Conservation (phyloP, 2,888 invertebrate species). For the Hydriomena furcata region DNA sequence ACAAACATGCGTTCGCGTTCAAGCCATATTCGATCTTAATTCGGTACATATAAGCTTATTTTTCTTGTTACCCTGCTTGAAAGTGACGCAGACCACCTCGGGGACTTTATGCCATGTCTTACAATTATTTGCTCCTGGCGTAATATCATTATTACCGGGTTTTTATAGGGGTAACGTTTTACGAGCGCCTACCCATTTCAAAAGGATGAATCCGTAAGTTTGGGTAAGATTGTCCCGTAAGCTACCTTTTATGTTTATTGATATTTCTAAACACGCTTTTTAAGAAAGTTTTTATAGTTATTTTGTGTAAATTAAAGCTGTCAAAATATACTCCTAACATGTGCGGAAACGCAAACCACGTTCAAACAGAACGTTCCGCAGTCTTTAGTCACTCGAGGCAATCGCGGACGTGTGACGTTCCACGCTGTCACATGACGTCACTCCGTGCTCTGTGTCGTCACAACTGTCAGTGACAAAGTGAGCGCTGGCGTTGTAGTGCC, state of each 20-base stretch:
- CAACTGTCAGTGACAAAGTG: constrained; percentile 32
- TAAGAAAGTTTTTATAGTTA: not conserved
- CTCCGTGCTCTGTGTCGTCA: constrained; percentile 39
- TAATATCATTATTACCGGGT: constrained; percentile 62
- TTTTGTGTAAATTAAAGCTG: not conserved
- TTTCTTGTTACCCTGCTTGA: not conserved
- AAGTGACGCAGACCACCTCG: constrained; percentile 13
- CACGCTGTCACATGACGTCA: constrained; percentile 37
- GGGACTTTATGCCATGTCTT: constrained; percentile 52
- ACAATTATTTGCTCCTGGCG: constrained; percentile 61
- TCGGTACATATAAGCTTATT: not conserved
- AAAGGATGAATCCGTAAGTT: constrained; percentile 39
- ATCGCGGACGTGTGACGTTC: constrained; percentile 33
- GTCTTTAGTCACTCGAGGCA: constrained; percentile 22
- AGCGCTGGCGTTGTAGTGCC: constrained; percentile 22
- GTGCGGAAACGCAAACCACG: constrained; percentile 23
- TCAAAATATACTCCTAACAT: not conserved
- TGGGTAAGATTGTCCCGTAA: constrained; percentile 37
- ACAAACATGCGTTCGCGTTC: no score
- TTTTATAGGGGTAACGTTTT: constrained; percentile 65
- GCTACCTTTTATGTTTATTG: constrained; percentile 36
- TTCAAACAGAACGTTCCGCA: constrained; percentile 24
- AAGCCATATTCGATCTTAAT: not conserved
- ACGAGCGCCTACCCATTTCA: constrained; percentile 43
- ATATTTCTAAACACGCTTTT: constrained; percentile 30